Evolutionary conservation across 1,140 invertebrate genomes (phyloP), one percentile per base, ranked within the genome.

Genomic region (Scaptodrosophila lebanonensis): DNA sequence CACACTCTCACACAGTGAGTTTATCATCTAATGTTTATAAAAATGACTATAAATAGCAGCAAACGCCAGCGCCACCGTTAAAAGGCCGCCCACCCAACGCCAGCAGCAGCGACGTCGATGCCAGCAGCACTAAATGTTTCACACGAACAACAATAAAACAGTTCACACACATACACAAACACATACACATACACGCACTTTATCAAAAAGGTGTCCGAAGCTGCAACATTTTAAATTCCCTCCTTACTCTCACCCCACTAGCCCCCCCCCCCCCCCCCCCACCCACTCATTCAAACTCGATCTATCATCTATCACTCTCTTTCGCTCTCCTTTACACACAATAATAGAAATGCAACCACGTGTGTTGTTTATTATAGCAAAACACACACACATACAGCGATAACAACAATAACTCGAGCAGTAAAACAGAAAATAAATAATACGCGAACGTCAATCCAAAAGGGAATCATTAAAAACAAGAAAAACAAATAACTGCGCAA

Each of bases 401-500:
- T 20, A 36, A 35, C 44, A 20, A 15, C 45, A 13, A 27, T 29
- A 12, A 9, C 30, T 20, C 30, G 33, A 48, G 56, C 29, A 43
- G 29, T 12, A 12, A 16, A 18, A 43, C 32, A 42, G 20, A 53
- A 44, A 50, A 45, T 60, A 40, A 59, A 65, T 66, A 47, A 67
- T 49, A 72, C 57, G 48, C 62, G 75, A 82, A 82, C 67, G 69
- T 82, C 61, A 75, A 82, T 75, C 62, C 66, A 75, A 82, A 70
- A 70, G 61, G 62, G 62, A 82, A 82, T 82, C 61, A 63, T 70
- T 58, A 43, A 82, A 79, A 82, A 82, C 69, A 82, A 82, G 75
- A 82, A 82, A 82, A 82, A 82, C 75, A 82, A 82, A 82, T 70
- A 82, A 70, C 61, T 66, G 75, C 38, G 57, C 75, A 82, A 82